Evolutionary conservation across 53 echinoderm and acorn worm species (phyloP).

Genomic region (Paelopatides confundens): DNA sequence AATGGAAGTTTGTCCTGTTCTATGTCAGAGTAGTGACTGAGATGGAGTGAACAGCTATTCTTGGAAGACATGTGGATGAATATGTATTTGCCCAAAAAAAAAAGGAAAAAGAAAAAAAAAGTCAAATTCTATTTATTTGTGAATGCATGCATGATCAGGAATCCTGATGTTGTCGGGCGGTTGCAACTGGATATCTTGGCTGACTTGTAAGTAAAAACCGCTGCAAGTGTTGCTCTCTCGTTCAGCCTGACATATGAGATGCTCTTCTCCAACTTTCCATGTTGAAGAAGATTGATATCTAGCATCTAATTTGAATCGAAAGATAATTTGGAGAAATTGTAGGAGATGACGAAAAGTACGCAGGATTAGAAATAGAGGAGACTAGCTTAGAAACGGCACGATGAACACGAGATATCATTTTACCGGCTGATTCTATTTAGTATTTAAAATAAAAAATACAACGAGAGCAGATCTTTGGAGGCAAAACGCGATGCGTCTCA

Average conservation of each 20-base stretch:
- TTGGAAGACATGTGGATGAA: background rate
- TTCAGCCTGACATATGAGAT: conserved; percentile 19
- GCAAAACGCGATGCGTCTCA: no score
- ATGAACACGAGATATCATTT: no score
- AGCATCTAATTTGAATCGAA: conserved; percentile 8
- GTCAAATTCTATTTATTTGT: background rate
- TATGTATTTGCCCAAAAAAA: background rate
- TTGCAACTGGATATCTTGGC: background rate
- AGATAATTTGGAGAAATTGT: conserved; percentile 4
- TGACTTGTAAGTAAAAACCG: background rate
- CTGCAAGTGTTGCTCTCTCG: background rate
- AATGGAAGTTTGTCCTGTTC: no score
- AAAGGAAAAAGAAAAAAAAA: background rate
- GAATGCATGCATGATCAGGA: conserved; percentile 13
- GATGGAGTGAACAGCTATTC: background rate
- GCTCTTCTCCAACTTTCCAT: background rate
- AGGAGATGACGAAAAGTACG: no score
- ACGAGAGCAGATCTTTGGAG: no score
- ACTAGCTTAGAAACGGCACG: background rate
- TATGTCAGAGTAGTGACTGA: no score
- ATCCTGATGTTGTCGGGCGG: background rate
- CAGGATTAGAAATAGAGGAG: no score
- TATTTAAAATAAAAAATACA: no score
- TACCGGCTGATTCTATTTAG: no score
- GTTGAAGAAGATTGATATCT: background rate